These are phyloP conservation scores for Xenus cinereus DNA, from an alignment of 2,113 vertebrate genomes.

Conservation along the genomic window DNA sequence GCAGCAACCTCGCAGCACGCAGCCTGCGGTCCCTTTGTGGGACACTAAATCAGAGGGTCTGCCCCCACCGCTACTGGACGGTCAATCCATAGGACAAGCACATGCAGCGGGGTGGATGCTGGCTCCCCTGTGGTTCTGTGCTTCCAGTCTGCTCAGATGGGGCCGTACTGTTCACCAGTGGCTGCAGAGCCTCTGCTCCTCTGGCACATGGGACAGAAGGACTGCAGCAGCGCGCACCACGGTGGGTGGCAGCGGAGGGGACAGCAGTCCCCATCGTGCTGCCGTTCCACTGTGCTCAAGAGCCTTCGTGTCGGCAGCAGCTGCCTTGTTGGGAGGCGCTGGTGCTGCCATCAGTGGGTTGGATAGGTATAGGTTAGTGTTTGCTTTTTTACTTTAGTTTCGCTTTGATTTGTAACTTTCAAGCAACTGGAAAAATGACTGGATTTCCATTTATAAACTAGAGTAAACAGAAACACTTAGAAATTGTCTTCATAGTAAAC, in stretches of 20 bases:
- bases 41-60: not conserved
- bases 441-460: not conserved
- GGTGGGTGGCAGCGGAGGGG: rapidly evolving
- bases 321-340: rapidly evolving
- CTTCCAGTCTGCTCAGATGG: rapidly evolving
- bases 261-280: rapidly evolving
- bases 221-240: rapidly evolving
- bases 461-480: not conserved
- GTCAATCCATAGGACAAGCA: not conserved
- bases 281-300: rapidly evolving
- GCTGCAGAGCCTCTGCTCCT: not conserved
- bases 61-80: rapidly evolving
- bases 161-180: rapidly evolving
- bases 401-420: not conserved
- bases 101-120: not conserved
- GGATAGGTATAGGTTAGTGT: not conserved
- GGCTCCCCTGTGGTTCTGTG: not conserved
- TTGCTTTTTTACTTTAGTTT: not conserved
- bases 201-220: not conserved
- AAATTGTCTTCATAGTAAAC: not conserved
- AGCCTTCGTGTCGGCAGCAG: rapidly evolving
- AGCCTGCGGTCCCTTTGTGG: not conserved
- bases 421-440: not conserved
- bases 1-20: rapidly evolving
- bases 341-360: not conserved